phyloP scores from a whole-genome alignment of 2,113 vertebrate species.

The Rana temporaria region DNA sequence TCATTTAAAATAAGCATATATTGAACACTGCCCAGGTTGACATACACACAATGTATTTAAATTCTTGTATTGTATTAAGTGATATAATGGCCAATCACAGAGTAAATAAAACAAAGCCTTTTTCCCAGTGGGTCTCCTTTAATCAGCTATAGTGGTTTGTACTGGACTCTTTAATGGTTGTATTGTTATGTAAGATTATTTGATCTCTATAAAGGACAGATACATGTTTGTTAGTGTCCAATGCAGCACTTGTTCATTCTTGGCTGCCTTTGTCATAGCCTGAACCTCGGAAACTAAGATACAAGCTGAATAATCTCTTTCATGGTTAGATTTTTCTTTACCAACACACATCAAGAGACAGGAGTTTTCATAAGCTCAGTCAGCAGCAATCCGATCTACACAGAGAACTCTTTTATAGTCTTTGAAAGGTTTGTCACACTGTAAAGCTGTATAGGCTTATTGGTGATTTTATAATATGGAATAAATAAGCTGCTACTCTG shows the following conservation, averaged over 20 bases:
- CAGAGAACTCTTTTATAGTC: conserved; percentile 42
- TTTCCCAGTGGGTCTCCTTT: background rate
- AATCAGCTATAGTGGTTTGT: conserved; percentile 2
- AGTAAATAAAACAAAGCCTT: background rate
- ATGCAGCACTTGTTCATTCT: conserved; percentile 27
- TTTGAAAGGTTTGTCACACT: conserved; percentile 41
- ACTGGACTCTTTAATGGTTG: conserved; percentile 13
- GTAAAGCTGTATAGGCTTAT: conserved; percentile 36
- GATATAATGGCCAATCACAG: background rate
- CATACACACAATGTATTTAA: background rate
- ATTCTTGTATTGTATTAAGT: background rate
- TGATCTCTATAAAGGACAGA: conserved; percentile 35
- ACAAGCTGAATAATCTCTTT: conserved; percentile 19
- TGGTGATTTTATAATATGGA: conserved; percentile 24
- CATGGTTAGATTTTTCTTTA: conserved; percentile 31
- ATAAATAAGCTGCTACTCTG: conserved; percentile 43
- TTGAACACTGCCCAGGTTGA: background rate
- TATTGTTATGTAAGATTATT: conserved; percentile 29
- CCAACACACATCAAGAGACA: conserved; percentile 37
- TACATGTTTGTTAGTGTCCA: background rate
- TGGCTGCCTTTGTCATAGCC: conserved; percentile 32
- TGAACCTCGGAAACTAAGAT: conserved; percentile 2
- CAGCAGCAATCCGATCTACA: conserved; percentile 40
- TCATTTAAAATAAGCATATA: background rate
- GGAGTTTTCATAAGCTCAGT: conserved; percentile 32